Conservation (phyloP, 92 coral and sea anemone genomes). For the Plumapathes pennacea region DNA sequence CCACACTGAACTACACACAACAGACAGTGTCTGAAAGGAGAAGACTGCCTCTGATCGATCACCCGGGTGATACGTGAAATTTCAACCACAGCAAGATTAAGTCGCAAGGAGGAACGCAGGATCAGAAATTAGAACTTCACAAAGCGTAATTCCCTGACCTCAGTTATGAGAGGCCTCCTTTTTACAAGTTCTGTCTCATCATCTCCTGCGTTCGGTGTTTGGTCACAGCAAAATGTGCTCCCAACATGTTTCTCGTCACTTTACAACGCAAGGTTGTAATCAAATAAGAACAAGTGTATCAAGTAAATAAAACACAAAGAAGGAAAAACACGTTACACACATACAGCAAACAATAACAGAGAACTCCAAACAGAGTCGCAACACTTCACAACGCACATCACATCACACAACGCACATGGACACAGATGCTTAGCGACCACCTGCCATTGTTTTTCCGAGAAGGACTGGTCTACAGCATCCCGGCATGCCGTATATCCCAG, state of each 20-base stretch:
- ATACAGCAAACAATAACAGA: slow-evolving; percentile 9
- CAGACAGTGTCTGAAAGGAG: too few species aligned
- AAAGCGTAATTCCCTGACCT: too few species aligned
- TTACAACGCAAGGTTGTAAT: slow-evolving; percentile 60
- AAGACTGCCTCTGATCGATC: too few species aligned
- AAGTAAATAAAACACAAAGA: background rate
- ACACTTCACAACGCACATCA: background rate
- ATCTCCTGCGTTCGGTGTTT: slow-evolving; percentile 42
- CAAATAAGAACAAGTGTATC: slow-evolving; percentile 96
- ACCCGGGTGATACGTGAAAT: too few species aligned
- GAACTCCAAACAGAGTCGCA: background rate
- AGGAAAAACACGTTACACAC: slow-evolving; percentile 6
- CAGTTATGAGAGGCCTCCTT: too few species aligned
- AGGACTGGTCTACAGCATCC: background rate
- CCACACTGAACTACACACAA: too few species aligned
- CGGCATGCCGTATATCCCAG: slow-evolving; percentile 92
- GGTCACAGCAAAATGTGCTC: slow-evolving; percentile 57
- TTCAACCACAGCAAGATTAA: too few species aligned
- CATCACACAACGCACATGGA: too few species aligned
- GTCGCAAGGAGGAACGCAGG: too few species aligned
- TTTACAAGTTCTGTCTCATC: slow-evolving; percentile 35
- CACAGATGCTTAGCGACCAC: too few species aligned
- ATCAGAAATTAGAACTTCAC: too few species aligned
- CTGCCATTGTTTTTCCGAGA: too few species aligned
- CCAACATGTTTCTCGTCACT: slow-evolving; percentile 61